Evolutionary conservation across 2,797 vertebrate genomes (phyloP), one percentile per base, ranked within the genome.

Genomic region (Arnoldichthys spilopterus): DNA sequence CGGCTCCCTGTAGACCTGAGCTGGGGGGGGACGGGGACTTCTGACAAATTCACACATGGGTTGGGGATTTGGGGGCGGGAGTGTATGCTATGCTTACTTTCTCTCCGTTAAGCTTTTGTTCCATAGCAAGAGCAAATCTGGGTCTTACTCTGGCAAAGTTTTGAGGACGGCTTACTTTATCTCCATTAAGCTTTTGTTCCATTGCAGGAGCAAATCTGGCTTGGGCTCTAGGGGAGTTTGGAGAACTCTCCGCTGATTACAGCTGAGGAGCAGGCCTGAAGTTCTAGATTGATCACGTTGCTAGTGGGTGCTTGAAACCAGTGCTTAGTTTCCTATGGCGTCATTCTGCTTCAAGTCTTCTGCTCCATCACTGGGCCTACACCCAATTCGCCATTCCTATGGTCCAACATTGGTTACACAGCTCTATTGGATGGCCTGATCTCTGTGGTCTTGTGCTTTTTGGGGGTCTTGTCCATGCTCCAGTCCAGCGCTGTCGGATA

Each of bases 21-120:
- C 30, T 2, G 6, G 30, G 16, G 58, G n/a, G n/a, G n/a, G n/a
- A n/a, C n/a, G n/a, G n/a, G 16, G 16, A 26, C 64, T 77, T 78
- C 72, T 80, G 83, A 86, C 81, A 84, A 74, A 71, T 40, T 9
- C 22, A 6, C 20, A 28, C 58, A 11, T 18, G 28, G 16, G n/a
- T 61, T 62, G 59, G 59, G 30, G 28, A 62, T 62, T 34, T 62
- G 28, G 30, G 18, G 30, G 9, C 1, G 18, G 16, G 28, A 15
- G 24, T 16, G 28, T 61, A 18, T 30, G 26, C 15, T 32, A 18
- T 15, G 58, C 73, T 1, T n/a, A 0, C 45, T 2, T 28, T 0
- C 28, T 18, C 63, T 59, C 15, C 11, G 24, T 28, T 18, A 40
- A 70, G 22, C 76, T 43, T 62, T 62, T 51, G 54, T 37, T 71